Conservation (phyloP, 1,140 invertebrate genomes). For the Polypedilum vanderplanki region DNA sequence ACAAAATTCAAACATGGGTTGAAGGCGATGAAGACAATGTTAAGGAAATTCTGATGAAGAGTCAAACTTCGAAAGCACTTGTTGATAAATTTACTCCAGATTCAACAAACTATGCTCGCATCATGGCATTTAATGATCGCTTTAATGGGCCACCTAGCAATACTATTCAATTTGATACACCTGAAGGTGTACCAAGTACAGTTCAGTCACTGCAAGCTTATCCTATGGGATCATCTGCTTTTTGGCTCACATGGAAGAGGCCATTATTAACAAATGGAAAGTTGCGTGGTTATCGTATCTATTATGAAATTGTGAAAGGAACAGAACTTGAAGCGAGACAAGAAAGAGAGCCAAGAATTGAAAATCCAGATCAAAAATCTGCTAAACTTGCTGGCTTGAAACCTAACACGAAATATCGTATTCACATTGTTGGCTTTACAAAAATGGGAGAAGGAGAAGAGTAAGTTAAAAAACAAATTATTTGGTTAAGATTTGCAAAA, state of each 20-base stretch:
- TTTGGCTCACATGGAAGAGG: constrained; percentile 84
- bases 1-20: constrained; percentile 93
- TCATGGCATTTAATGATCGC: constrained; percentile 83
- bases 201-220: constrained; percentile 74
- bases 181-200: constrained; percentile 87
- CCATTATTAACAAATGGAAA: constrained; percentile 90
- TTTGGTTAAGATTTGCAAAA: not conserved
- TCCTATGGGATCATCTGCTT: constrained; percentile 80
- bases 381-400: constrained; percentile 80
- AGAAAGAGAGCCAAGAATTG: constrained; percentile 68
- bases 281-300: constrained; percentile 87
- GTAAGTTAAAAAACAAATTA: constrained; percentile 43
- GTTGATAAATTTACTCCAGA: constrained; percentile 83
- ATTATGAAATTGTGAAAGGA: constrained; percentile 73
- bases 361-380: constrained; percentile 62
- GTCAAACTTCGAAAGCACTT: constrained; percentile 61
- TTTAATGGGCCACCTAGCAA: constrained; percentile 87
- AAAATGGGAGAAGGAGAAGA: constrained; percentile 73
- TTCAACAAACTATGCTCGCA: constrained; percentile 81
- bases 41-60: constrained; percentile 72
- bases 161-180: constrained; percentile 74
- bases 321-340: constrained; percentile 59
- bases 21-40: constrained; percentile 67
- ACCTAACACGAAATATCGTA: constrained; percentile 80
- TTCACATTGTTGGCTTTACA: constrained; percentile 77